A percentile compares a stretch with the other conserved stretches of the same genome.
phyloP scores from a whole-genome alignment of 2,113 vertebrate genomes.

The Numenius arquata region DNA sequence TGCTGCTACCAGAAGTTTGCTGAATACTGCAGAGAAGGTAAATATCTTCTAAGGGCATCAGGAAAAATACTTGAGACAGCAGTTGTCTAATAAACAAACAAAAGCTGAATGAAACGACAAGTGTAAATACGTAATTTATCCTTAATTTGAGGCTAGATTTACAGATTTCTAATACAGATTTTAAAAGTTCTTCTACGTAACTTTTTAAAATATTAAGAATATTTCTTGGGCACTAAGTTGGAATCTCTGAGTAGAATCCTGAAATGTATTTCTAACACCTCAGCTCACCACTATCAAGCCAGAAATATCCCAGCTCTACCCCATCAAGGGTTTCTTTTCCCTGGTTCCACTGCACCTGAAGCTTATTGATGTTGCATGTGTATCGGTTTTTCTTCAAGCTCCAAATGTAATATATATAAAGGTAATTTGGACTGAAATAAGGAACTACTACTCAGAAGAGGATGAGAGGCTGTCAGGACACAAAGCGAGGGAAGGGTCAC shows the following conservation, averaged over 20 bases:
- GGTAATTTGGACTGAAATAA: neutral
- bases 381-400: neutral
- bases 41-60: neutral
- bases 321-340: neutral
- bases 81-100: neutral
- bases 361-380: neutral
- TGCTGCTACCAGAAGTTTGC: neutral
- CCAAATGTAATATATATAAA: neutral
- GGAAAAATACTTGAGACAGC: neutral
- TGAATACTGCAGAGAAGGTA: neutral
- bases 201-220: neutral
- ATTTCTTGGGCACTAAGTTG: neutral
- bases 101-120: neutral
- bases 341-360: neutral
- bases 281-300: neutral
- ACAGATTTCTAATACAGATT: neutral
- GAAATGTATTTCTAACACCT: neutral
- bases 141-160: neutral
- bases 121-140: neutral
- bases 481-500: neutral
- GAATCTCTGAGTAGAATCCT: neutral
- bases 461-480: neutral
- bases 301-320: neutral
- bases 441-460: neutral
- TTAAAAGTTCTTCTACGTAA: neutral